phyloP scores from a whole-genome alignment of 2,888 invertebrate species.

The Melieria picta region DNA sequence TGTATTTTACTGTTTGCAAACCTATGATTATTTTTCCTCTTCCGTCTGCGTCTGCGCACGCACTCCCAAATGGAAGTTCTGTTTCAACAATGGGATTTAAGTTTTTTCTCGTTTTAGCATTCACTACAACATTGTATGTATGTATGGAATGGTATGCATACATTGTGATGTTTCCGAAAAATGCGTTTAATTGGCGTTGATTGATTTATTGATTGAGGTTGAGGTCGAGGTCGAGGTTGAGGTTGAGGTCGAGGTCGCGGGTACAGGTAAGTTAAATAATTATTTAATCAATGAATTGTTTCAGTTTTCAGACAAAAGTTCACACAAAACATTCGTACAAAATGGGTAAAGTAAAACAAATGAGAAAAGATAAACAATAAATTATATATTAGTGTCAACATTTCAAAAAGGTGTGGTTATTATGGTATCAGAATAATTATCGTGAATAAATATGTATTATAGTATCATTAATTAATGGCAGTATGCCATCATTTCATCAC shows the following conservation, averaged over 20 bases:
- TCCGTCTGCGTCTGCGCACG: constrained; percentile 54
- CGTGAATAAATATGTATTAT: not conserved
- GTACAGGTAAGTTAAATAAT: constrained; percentile 15
- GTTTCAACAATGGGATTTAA: constrained; percentile 60
- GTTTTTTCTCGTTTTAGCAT: constrained; percentile 50
- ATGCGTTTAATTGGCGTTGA: constrained; percentile 26
- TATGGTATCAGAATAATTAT: not conserved
- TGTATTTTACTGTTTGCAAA: constrained; percentile 53
- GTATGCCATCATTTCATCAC: too few relatives aligned
- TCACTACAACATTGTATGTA: constrained; percentile 46
- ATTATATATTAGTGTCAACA: constrained; percentile 25
- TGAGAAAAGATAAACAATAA: constrained; percentile 26
- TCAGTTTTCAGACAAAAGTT: constrained; percentile 15
- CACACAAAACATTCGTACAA: constrained; percentile 24
- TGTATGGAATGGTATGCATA: constrained; percentile 16
- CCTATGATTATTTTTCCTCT: constrained; percentile 70
- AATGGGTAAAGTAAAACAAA: constrained; percentile 16
- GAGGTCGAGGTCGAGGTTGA: not conserved
- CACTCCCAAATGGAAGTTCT: constrained; percentile 54
- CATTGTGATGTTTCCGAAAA: constrained; percentile 5
- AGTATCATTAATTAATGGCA: too few relatives aligned
- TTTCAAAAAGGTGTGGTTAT: not conserved
- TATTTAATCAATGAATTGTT: constrained; percentile 7
- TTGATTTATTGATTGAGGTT: constrained; percentile 15
- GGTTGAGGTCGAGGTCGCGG: not conserved